Evolutionary conservation across 2,797 vertebrate genomes (phyloP).

Genomic region (Leucoraja ocellata): DNA sequence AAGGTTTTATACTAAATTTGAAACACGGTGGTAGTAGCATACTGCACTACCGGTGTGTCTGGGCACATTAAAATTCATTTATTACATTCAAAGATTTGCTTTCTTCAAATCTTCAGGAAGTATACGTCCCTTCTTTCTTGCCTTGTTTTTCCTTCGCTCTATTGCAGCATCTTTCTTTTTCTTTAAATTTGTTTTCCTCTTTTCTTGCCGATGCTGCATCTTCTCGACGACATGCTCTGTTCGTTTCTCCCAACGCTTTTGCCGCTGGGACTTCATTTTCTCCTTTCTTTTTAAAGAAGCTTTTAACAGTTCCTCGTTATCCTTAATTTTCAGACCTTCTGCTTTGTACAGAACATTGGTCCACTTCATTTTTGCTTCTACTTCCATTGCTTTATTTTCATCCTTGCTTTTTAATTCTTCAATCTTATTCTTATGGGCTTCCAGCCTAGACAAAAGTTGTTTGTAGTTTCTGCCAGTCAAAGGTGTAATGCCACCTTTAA

Average conservation of each 20-base stretch:
- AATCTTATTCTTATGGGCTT: conserved; percentile 68
- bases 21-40: neutral
- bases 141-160: conserved; percentile 71
- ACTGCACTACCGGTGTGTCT: neutral
- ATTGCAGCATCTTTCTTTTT: conserved; percentile 57
- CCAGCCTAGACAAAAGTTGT: conserved; percentile 78
- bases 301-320: conserved; percentile 71
- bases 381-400: conserved; percentile 63
- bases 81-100: conserved; percentile 42
- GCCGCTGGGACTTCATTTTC: conserved; percentile 60
- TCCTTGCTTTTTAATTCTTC: conserved; percentile 73
- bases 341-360: conserved; percentile 84
- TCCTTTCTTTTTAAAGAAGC: conserved; percentile 75
- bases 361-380: conserved; percentile 83
- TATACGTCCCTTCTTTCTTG: conserved; percentile 75
- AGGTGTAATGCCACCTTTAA: conserved; percentile 79
- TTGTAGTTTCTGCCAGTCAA: conserved; percentile 86
- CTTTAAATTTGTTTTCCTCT: conserved; percentile 71
- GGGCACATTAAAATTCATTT: neutral
- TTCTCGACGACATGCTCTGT: conserved; percentile 64
- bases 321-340: conserved; percentile 82
- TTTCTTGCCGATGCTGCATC: conserved; percentile 83
- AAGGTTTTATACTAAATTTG: neutral
- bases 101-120: conserved; percentile 81
- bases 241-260: conserved; percentile 68